These are phyloP conservation scores for Allophyes oxyacanthae DNA, from an alignment of 2,888 invertebrate genomes.

Conservation along the genomic window DNA sequence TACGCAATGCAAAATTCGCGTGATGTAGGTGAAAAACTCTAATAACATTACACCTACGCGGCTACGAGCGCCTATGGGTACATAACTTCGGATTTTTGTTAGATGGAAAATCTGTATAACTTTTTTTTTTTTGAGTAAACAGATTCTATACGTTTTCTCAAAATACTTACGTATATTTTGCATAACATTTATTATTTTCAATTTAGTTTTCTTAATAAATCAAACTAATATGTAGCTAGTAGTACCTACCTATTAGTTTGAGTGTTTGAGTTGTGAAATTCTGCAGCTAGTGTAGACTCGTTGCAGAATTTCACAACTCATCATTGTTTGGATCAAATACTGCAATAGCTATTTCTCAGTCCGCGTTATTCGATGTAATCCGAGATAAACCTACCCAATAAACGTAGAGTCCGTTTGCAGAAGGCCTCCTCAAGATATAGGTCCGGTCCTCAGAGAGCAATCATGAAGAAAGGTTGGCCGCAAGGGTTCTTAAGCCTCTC, in stretches of 20 bases:
- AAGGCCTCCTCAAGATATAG: constrained; percentile 53
- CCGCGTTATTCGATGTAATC: constrained; percentile 50
- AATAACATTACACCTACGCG: constrained; percentile 3
- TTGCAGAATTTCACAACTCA: constrained; percentile 11
- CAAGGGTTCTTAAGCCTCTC: constrained; percentile 67
- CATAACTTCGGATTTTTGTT: neutral
- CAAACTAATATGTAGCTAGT: constrained; percentile 6
- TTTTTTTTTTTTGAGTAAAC: neutral
- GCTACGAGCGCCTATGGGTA: neutral
- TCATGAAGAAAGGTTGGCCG: constrained; percentile 71
- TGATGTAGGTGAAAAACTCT: constrained; percentile 26
- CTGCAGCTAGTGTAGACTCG: too few relatives aligned
- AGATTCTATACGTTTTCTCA: too few relatives aligned
- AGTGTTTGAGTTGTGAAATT: too few relatives aligned
- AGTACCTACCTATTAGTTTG: too few relatives aligned
- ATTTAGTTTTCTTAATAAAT: constrained; percentile 7
- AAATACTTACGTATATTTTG: too few relatives aligned
- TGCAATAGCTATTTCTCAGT: constrained; percentile 43
- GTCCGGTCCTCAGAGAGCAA: constrained; percentile 62
- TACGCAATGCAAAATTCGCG: constrained; percentile 27
- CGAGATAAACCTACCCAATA: constrained; percentile 50
- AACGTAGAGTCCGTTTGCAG: constrained; percentile 46
- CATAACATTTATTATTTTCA: too few relatives aligned
- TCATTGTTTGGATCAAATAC: constrained; percentile 19
- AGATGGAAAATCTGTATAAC: neutral